Evolutionary conservation across 1,140 invertebrate genomes (phyloP).

Genomic region (Drosophila virilis): DNA sequence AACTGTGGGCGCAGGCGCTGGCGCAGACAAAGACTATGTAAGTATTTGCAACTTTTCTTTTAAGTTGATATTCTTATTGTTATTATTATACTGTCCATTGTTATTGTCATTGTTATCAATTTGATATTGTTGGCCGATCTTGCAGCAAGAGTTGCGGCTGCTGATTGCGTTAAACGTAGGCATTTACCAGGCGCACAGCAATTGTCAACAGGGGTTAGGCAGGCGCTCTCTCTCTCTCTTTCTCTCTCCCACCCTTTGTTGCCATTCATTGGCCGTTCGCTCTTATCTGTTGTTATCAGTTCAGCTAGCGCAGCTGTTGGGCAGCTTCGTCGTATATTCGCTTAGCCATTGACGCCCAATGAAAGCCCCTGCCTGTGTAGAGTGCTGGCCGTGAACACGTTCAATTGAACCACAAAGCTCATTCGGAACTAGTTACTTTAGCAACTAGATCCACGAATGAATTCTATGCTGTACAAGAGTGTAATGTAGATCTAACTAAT

Average conservation of each 20-base stretch:
- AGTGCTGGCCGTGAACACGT: background rate
- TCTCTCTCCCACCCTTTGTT: background rate
- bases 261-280: slow-evolving; percentile 7
- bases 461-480: no score
- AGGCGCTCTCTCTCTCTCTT: no score
- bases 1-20: slow-evolving; percentile 25
- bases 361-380: slow-evolving; percentile 22
- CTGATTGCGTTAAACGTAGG: slow-evolving; percentile 46
- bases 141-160: slow-evolving; percentile 25
- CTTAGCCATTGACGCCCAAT: background rate
- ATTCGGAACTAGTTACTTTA: background rate
- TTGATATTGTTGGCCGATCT: slow-evolving; percentile 28
- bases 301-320: slow-evolving; percentile 14
- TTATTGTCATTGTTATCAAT: slow-evolving; percentile 30
- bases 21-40: slow-evolving; percentile 69
- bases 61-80: slow-evolving; percentile 15
- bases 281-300: slow-evolving; percentile 26
- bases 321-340: slow-evolving; percentile 1
- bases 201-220: background rate
- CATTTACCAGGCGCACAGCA: slow-evolving; percentile 43
- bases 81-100: slow-evolving; percentile 1
- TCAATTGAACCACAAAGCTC: background rate
- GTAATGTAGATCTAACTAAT: no score
- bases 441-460: no score
- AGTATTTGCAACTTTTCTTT: slow-evolving; percentile 34